Percentiles rank a stretch among this genome's conserved stretches.
Evolutionary conservation across 2,888 invertebrate genomes (phyloP).

Genomic region (Acleris sparsana): DNA sequence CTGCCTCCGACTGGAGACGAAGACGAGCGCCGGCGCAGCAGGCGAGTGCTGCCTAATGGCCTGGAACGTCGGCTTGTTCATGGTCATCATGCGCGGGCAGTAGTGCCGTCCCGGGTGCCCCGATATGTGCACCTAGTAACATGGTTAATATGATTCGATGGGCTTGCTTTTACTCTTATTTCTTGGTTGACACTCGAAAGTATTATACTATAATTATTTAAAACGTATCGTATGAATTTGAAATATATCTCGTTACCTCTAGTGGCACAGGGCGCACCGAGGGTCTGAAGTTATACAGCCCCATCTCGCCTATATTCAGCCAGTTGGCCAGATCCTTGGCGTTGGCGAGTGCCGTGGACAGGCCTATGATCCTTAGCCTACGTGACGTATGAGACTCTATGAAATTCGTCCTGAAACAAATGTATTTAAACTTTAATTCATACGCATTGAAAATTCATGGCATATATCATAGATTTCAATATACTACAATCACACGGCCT

Average conservation of each 20-base stretch:
- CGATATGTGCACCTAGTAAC: slow-evolving; percentile 88
- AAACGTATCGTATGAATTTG: too few relatives aligned
- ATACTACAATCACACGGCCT: slow-evolving; percentile 3
- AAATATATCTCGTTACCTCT: slow-evolving; percentile 67
- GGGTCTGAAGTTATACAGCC: slow-evolving; percentile 98
- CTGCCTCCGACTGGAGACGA: slow-evolving; percentile 98
- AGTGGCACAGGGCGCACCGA: slow-evolving; percentile 98
- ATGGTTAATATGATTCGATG: too few relatives aligned
- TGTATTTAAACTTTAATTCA: too few relatives aligned
- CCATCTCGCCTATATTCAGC: slow-evolving; percentile 94
- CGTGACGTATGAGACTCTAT: slow-evolving; percentile 95
- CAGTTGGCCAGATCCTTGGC: slow-evolving; percentile 98
- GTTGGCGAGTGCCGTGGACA: slow-evolving; percentile 99
- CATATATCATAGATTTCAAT: too few relatives aligned
- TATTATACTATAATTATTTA: too few relatives aligned
- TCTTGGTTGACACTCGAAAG: too few relatives aligned
- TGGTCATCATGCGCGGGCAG: slow-evolving; percentile 99
- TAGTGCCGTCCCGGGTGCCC: slow-evolving; percentile 99
- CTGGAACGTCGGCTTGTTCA: slow-evolving; percentile 99
- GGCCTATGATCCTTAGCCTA: slow-evolving; percentile 93
- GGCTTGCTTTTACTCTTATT: too few relatives aligned
- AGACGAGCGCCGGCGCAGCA: slow-evolving; percentile 94
- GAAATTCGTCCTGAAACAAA: slow-evolving; percentile 91
- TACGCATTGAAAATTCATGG: too few relatives aligned
- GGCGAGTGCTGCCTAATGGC: slow-evolving; percentile 97